These are phyloP conservation scores for Theristicus caerulescens DNA, from an alignment of 2,113 vertebrate species.

Conservation along the genomic window DNA sequence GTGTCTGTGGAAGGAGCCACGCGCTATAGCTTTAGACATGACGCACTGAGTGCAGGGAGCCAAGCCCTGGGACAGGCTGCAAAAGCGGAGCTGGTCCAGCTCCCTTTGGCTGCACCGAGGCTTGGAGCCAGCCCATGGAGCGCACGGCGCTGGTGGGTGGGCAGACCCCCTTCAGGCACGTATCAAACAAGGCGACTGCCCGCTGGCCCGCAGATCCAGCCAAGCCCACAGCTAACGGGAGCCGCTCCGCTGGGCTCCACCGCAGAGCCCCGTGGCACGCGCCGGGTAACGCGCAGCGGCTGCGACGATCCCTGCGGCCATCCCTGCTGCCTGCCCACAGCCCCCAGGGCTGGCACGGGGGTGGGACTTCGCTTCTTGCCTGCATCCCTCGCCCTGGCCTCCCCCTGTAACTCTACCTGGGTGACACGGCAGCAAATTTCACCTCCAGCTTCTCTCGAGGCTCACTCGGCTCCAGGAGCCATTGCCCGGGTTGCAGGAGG, in stretches of 20 bases:
- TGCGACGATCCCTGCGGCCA: rapidly evolving
- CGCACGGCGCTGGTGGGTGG: rapidly evolving
- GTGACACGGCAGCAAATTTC: background rate
- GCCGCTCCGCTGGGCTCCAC: background rate
- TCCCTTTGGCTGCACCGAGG: background rate
- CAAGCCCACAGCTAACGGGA: background rate
- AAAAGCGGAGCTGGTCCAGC: background rate
- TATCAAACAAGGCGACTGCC: rapidly evolving
- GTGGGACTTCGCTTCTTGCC: background rate
- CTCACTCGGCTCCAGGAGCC: background rate
- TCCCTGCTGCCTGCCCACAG: background rate
- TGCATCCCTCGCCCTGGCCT: background rate
- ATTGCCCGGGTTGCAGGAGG: background rate
- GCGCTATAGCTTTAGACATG: background rate
- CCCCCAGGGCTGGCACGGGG: background rate
- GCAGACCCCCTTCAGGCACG: too few relatives aligned
- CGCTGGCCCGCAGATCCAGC: background rate
- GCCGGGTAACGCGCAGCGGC: too few relatives aligned
- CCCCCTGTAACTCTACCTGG: background rate
- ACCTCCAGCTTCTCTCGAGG: background rate
- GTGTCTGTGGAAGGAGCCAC: background rate
- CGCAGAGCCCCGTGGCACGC: rapidly evolving
- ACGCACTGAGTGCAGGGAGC: rapidly evolving
- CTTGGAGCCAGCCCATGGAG: background rate
- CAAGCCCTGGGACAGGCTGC: background rate